A percentile compares a stretch with the other conserved stretches of the same genome.
phyloP scores from a whole-genome alignment of 2,113 vertebrate genomes.

The Synodontis membranacea region DNA sequence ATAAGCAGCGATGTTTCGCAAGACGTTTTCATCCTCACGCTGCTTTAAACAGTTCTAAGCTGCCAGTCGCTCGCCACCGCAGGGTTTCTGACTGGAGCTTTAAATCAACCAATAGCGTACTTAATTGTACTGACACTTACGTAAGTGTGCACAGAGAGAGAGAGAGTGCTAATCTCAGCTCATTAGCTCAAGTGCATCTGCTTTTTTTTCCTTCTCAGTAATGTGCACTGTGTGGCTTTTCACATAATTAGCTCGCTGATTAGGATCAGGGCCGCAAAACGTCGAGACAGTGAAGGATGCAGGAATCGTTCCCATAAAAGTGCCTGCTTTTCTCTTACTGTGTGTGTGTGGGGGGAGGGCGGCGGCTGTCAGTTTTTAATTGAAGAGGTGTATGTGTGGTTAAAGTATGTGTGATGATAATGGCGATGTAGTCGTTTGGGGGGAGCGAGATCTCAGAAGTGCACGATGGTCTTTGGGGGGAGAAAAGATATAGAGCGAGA shows the following conservation, averaged over 20 bases:
- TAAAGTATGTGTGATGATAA: constrained; percentile 10
- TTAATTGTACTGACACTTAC: constrained; percentile 1
- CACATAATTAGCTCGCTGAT: constrained; percentile 26
- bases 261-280: not conserved
- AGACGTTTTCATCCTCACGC: not conserved
- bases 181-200: constrained; percentile 16
- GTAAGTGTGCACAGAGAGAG: not conserved
- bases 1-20: not conserved
- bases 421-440: not conserved
- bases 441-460: not conserved
- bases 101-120: not conserved
- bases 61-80: too few species aligned
- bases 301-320: constrained; percentile 7
- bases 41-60: not conserved
- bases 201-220: not conserved
- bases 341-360: not conserved
- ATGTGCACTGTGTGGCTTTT: constrained; percentile 5
- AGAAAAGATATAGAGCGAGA: not conserved
- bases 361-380: not conserved
- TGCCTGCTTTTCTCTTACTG: not conserved
- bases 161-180: not conserved
- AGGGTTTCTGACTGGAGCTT: not conserved
- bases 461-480: not conserved
- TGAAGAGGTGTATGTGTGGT: not conserved
- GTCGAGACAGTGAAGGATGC: not conserved